Conservation (phyloP, 2,888 invertebrate species). For the Dexiosoma caninum region DNA sequence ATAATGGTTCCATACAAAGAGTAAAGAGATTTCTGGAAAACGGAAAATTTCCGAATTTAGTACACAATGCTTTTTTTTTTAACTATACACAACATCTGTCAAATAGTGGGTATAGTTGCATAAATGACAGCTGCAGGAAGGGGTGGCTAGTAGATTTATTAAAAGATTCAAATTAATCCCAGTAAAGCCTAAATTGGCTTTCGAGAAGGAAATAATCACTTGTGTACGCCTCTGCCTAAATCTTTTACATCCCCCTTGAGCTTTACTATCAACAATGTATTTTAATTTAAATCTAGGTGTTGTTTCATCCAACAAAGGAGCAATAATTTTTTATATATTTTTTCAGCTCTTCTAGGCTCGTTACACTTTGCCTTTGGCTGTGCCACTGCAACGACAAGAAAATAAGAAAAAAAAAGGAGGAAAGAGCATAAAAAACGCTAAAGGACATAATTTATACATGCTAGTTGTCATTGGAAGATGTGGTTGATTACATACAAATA, state of each 20-base stretch:
- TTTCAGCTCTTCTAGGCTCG: conserved; percentile 51
- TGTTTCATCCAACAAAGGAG: conserved; percentile 52
- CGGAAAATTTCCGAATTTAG: too few species aligned
- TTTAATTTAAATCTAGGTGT: conserved; percentile 55
- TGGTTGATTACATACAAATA: conserved; percentile 46
- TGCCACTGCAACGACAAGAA: conserved; percentile 31
- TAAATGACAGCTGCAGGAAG: too few species aligned
- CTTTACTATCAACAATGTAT: conserved; percentile 48
- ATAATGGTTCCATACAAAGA: too few species aligned
- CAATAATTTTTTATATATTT: conserved; percentile 52
- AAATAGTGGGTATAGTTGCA: too few species aligned
- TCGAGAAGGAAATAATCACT: too few species aligned
- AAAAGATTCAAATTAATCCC: too few species aligned
- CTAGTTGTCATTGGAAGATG: conserved; percentile 51
- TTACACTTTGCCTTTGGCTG: conserved; percentile 56
- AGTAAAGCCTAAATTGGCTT: too few species aligned
- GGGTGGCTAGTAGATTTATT: too few species aligned
- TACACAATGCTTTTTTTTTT: too few species aligned
- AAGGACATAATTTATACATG: conserved; percentile 56
- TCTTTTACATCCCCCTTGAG: neutral
- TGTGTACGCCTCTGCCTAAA: neutral
- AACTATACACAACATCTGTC: too few species aligned
- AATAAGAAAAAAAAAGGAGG: conserved; percentile 17
- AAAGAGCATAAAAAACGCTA: conserved; percentile 39
- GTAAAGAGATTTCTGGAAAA: too few species aligned